Conservation (phyloP, 2,113 vertebrate genomes). For the Planiliza haematocheilus region DNA sequence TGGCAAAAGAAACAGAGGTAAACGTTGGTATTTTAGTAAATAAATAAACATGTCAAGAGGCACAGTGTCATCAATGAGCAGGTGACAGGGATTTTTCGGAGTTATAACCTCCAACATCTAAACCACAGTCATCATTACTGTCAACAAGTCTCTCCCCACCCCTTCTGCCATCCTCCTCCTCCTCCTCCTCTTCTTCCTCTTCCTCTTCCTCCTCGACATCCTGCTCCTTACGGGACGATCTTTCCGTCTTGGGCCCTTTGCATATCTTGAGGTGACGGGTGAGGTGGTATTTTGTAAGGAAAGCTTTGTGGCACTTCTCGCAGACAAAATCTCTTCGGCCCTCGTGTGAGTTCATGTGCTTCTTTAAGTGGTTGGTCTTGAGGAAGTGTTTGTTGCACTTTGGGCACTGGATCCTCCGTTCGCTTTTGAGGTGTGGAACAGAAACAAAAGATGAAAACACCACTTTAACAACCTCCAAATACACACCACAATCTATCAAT, state of each 20-base stretch:
- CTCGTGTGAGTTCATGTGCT: conserved; percentile 98
- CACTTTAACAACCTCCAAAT: no score
- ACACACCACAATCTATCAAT: not conserved
- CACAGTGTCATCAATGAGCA: conserved; percentile 65
- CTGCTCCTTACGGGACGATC: conserved; percentile 85
- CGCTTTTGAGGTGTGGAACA: conserved; percentile 81
- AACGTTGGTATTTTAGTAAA: conserved; percentile 25
- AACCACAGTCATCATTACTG: conserved; percentile 75
- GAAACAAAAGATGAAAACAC: not conserved
- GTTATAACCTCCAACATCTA: conserved; percentile 74
- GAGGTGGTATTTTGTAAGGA: conserved; percentile 98
- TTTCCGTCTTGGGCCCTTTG: conserved; percentile 89
- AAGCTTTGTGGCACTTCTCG: conserved; percentile 97
- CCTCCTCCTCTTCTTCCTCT: conserved; percentile 81
- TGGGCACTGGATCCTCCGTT: conserved; percentile 94
- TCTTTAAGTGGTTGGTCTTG: conserved; percentile 96
- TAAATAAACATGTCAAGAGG: conserved; percentile 64
- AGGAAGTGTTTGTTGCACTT: conserved; percentile 97
- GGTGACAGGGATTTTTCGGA: conserved; percentile 80
- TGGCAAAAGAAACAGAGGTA: conserved; percentile 49
- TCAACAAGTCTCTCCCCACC: conserved; percentile 59
- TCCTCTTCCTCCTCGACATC: conserved; percentile 87
- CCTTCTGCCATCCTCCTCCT: conserved; percentile 80
- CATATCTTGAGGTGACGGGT: conserved; percentile 98
- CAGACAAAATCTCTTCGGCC: conserved; percentile 97